Conservation (phyloP, 2,888 invertebrate genomes). For the Caenorhabditis drosophilae region DNA sequence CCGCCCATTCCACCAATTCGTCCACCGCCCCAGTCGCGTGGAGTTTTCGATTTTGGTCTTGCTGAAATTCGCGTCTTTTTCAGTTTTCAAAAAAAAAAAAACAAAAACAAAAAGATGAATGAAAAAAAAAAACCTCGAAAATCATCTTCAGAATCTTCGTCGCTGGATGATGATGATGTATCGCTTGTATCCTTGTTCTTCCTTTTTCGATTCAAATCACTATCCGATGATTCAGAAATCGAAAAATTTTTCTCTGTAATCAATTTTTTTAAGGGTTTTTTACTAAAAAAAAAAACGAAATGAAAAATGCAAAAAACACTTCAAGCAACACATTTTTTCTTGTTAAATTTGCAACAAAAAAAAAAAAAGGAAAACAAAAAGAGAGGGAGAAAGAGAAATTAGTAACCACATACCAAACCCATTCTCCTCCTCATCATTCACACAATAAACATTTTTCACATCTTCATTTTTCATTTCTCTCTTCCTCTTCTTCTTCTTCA, state of each 20-base stretch:
- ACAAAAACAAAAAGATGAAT: neutral
- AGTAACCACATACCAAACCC: neutral
- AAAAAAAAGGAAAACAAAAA: neutral
- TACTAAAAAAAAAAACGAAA: neutral
- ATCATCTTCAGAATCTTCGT: conserved; percentile 35
- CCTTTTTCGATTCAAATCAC: conserved; percentile 9
- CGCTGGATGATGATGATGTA: conserved; percentile 15
- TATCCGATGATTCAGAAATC: conserved; percentile 38
- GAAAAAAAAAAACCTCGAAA: conserved; percentile 11
- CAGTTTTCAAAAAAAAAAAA: neutral
- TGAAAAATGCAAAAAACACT: neutral
- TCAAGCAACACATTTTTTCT: too few species aligned
- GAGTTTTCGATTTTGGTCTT: neutral
- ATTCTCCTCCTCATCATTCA: conserved; percentile 7
- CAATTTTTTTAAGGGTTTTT: too few species aligned
- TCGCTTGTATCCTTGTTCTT: conserved; percentile 32
- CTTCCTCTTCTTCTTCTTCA: neutral
- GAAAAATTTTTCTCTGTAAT: conserved; percentile 20
- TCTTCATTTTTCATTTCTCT: neutral
- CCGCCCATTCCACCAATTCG: conserved; percentile 32
- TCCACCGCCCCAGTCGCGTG: conserved; percentile 20
- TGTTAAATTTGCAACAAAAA: too few species aligned
- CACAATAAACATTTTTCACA: neutral
- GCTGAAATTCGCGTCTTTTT: neutral
- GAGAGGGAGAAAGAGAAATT: neutral